Percentiles rank a stretch among this genome's conserved stretches.
Evolutionary conservation across 64 coral and sea anemone genomes (phyloP).

Genomic region (Astreopora myriophthalma): DNA sequence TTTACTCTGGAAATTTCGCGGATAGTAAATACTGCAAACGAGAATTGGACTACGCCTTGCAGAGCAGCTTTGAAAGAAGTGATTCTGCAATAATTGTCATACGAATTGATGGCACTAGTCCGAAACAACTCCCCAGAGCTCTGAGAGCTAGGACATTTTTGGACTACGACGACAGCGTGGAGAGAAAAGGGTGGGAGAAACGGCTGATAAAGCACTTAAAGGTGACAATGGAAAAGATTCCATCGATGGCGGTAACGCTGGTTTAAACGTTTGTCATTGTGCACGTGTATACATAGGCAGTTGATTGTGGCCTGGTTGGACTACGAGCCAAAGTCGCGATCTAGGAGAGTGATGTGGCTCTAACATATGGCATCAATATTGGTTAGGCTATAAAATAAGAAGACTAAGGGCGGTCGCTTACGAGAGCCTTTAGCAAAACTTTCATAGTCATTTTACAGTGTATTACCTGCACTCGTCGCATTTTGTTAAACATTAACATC

Average conservation of each 20-base stretch:
- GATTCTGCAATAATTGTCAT: slow-evolving; percentile 34
- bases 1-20: slow-evolving; percentile 14
- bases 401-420: no score
- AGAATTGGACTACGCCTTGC: slow-evolving; percentile 34
- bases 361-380: no score
- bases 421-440: no score
- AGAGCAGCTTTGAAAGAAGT: not conserved
- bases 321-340: no score
- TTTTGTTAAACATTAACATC: no score
- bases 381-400: no score
- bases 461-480: no score
- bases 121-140: not conserved
- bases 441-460: no score
- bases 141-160: slow-evolving; percentile 32
- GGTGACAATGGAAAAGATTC: not conserved
- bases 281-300: no score
- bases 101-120: not conserved
- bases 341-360: no score
- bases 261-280: no score
- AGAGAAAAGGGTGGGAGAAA: slow-evolving; percentile 38
- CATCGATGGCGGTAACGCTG: not conserved
- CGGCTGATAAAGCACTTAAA: slow-evolving; percentile 18
- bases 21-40: slow-evolving; percentile 8
- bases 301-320: no score
- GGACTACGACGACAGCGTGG: slow-evolving; percentile 17